Evolutionary conservation across 2,888 invertebrate genomes (phyloP).

Genomic region (Brachypterus glaber): DNA sequence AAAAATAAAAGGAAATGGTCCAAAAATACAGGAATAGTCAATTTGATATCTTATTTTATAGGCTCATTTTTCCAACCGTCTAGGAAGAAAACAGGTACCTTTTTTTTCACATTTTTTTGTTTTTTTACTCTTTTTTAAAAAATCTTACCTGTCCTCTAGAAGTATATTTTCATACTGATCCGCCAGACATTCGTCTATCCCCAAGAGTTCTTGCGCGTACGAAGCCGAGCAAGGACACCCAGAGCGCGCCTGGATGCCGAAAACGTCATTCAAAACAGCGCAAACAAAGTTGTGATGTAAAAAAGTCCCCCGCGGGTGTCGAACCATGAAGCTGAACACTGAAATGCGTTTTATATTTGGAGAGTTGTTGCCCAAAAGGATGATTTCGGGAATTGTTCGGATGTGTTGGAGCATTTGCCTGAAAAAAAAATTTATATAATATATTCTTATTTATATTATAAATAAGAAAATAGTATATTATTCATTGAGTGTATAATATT

Average conservation of each 20-base stretch:
- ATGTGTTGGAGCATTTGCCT: conserved; percentile 74
- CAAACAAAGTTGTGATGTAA: conserved; percentile 84
- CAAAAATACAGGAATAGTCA: not conserved
- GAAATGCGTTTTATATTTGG: conserved; percentile 62
- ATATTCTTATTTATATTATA: no score
- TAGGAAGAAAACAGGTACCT: not conserved
- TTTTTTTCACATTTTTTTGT: no score
- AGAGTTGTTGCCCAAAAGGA: conserved; percentile 63
- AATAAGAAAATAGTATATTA: no score
- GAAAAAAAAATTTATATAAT: conserved; percentile 39
- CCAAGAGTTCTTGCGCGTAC: conserved; percentile 76
- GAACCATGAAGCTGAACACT: conserved; percentile 77
- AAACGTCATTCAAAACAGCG: conserved; percentile 80
- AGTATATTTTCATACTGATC: conserved; percentile 64
- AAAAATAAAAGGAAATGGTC: no score
- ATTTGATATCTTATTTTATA: not conserved
- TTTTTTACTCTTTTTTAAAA: no score
- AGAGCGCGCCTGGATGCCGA: conserved; percentile 79
- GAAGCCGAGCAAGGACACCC: conserved; percentile 75
- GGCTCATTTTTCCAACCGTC: not conserved
- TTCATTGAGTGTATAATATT: no score
- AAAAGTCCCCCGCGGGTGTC: conserved; percentile 70
- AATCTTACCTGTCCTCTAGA: conserved; percentile 51
- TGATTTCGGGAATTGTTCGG: conserved; percentile 68
- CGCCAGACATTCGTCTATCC: conserved; percentile 68